Evolutionary conservation across 2,888 invertebrate genomes (phyloP).

Genomic region (Vandiemenella viatica): DNA sequence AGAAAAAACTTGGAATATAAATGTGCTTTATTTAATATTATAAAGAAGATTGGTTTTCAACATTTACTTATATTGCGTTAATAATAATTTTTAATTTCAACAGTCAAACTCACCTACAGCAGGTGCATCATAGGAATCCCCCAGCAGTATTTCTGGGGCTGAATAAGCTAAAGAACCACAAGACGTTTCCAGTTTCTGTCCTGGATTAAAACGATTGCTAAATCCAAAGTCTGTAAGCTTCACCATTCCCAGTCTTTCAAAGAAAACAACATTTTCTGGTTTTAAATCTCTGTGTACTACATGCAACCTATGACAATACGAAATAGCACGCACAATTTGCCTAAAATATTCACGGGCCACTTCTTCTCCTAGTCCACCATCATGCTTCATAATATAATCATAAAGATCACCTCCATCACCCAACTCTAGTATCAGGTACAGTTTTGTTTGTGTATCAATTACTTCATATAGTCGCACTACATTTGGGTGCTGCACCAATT

Average conservation of each 20-base stretch:
- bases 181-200: conserved; percentile 91
- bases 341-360: conserved; percentile 84
- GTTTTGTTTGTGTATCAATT: conserved; percentile 96
- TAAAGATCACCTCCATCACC: conserved; percentile 98
- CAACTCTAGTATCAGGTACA: conserved; percentile 89
- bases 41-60: too few species aligned
- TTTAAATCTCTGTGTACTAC: conserved; percentile 88
- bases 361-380: conserved; percentile 69
- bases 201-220: conserved; percentile 92
- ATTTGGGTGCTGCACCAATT: conserved; percentile 97
- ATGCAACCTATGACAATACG: conserved; percentile 89
- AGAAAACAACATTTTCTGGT: conserved; percentile 99
- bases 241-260: conserved; percentile 89
- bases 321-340: conserved; percentile 94
- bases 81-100: neutral
- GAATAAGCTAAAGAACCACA: conserved; percentile 98
- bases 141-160: conserved; percentile 95
- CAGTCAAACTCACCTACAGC: conserved; percentile 67
- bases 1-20: neutral
- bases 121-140: conserved; percentile 97
- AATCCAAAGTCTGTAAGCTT: conserved; percentile 98
- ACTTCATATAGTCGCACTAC: conserved; percentile 97
- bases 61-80: too few species aligned
- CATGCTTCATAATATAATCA: conserved; percentile 95
- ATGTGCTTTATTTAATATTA: neutral